Conservation (phyloP, 2,113 vertebrate genomes). For the Campylomormyrus tamandua region DNA sequence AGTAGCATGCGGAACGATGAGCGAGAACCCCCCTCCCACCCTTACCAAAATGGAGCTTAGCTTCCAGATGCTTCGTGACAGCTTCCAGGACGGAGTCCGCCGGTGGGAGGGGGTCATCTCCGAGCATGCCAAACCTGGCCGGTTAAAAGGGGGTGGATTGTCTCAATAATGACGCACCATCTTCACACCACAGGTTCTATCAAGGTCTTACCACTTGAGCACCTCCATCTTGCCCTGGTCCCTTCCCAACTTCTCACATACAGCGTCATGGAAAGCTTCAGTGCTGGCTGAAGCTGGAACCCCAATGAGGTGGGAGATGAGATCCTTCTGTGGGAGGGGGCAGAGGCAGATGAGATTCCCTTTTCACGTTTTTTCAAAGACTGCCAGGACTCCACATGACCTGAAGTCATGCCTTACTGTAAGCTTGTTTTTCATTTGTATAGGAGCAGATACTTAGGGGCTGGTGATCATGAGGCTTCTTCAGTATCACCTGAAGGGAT, state of each 20-base stretch:
- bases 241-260: slow-evolving; percentile 60
- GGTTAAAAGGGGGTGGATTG: slow-evolving; percentile 54
- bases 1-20: not conserved
- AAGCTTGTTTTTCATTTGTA: not conserved
- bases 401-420: not conserved
- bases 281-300: slow-evolving; percentile 34
- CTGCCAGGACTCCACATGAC: not conserved
- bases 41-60: slow-evolving; percentile 78
- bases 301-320: slow-evolving; percentile 72
- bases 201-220: slow-evolving; percentile 66
- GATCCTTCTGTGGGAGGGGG: slow-evolving; percentile 66
- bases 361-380: not conserved
- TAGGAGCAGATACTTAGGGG: not conserved
- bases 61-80: slow-evolving; percentile 81
- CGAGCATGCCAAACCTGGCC: slow-evolving; percentile 79
- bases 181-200: no score
- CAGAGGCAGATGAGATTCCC: not conserved
- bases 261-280: slow-evolving; percentile 63
- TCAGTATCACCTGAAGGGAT: not conserved
- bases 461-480: not conserved
- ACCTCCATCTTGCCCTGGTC: slow-evolving; percentile 70
- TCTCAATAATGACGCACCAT: slow-evolving; percentile 30
- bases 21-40: not conserved
- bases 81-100: slow-evolving; percentile 73
- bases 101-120: slow-evolving; percentile 69